These are phyloP conservation scores for Hemibates koningsi DNA, from an alignment of 2,113 vertebrate species.

Conservation along the genomic window DNA sequence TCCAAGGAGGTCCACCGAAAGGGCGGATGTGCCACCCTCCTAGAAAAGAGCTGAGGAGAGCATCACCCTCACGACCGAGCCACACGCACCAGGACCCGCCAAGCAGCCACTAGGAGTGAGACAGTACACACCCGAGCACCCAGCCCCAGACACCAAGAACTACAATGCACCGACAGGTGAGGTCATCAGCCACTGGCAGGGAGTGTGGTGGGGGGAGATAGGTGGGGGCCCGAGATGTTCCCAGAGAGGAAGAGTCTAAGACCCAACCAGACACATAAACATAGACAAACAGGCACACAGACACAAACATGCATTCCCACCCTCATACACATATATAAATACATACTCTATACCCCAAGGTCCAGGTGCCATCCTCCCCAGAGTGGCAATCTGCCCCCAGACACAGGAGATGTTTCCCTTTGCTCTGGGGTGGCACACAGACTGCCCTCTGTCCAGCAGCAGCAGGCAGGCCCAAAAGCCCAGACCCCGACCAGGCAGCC, in stretches of 20 bases:
- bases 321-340: neutral
- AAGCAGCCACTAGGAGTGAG: neutral
- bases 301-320: neutral
- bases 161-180: neutral
- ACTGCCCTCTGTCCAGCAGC: neutral
- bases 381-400: rapidly evolving
- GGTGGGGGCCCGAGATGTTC: neutral
- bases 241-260: neutral
- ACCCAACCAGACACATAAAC: neutral
- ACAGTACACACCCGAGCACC: neutral
- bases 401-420: neutral
- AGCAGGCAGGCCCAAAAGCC: neutral
- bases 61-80: neutral
- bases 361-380: neutral
- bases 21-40: neutral
- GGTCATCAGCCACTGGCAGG: neutral
- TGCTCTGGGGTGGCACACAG: neutral
- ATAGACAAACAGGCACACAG: neutral
- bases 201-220: neutral
- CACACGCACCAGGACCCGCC: rapidly evolving
- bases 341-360: neutral
- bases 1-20: neutral
- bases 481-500: neutral
- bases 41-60: neutral
- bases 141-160: neutral